Conservation (phyloP, 2,888 invertebrate genomes). For the Epinotia nisella region DNA sequence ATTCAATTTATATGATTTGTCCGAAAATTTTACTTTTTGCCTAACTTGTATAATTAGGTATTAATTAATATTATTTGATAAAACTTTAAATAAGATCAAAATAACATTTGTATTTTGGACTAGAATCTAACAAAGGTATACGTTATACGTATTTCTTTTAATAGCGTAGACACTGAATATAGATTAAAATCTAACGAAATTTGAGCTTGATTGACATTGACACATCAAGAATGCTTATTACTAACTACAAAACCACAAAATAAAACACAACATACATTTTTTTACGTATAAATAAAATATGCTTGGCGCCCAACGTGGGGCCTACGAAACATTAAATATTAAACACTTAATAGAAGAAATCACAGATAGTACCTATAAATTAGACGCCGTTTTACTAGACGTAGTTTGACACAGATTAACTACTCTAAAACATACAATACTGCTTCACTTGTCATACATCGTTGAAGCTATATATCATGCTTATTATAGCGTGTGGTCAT, state of each 20-base stretch:
- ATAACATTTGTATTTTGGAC: constrained; percentile 7
- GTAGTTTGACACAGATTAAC: constrained; percentile 31
- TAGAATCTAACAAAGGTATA: constrained; percentile 26
- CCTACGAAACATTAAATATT: constrained; percentile 1
- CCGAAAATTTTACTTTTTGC: neutral
- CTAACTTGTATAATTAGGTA: neutral
- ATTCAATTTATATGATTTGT: neutral
- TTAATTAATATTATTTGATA: neutral
- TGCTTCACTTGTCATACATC: constrained; percentile 2
- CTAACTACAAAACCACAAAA: neutral
- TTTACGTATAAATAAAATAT: neutral
- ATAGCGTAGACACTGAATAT: constrained; percentile 1
- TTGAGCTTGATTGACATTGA: constrained; percentile 8
- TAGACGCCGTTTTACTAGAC: neutral
- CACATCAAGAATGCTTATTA: neutral
- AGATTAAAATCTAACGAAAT: neutral
- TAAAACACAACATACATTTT: neutral
- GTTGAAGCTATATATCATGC: neutral
- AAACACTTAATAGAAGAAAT: neutral
- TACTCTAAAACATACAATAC: constrained; percentile 27
- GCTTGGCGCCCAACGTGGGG: constrained; percentile 33
- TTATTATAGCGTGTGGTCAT: neutral
- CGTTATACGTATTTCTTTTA: constrained; percentile 22
- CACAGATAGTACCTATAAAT: constrained; percentile 20
- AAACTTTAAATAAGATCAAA: constrained; percentile 3